Evolutionary conservation across 1,140 invertebrate genomes (phyloP).

Genomic region (silkworm (Bombyx mori)): DNA sequence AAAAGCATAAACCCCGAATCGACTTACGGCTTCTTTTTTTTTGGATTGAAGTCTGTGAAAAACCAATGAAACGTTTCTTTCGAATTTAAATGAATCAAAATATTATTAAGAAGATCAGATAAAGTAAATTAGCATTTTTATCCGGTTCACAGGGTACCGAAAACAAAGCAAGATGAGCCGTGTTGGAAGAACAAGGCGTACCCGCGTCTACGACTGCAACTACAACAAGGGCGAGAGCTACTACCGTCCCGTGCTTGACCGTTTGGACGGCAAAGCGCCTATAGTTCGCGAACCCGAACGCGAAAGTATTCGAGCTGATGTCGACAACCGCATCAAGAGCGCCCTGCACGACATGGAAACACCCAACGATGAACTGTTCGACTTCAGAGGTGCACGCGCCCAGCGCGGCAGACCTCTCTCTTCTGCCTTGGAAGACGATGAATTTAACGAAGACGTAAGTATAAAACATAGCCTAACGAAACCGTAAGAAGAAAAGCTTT

Average conservation of each 20-base stretch:
- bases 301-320: slow-evolving; percentile 43
- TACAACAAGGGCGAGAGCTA: slow-evolving; percentile 85
- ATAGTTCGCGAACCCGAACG: slow-evolving; percentile 59
- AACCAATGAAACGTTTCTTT: no score
- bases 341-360: slow-evolving; percentile 66
- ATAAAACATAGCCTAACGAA: neutral
- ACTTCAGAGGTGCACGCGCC: slow-evolving; percentile 61
- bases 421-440: slow-evolving; percentile 61
- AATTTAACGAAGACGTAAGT: slow-evolving; percentile 64
- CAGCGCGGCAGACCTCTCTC: slow-evolving; percentile 56
- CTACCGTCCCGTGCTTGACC: slow-evolving; percentile 81
- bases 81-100: no score
- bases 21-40: no score
- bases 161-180: slow-evolving; percentile 37
- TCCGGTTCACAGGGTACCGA: no score
- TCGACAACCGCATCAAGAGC: slow-evolving; percentile 66
- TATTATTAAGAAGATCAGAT: no score
- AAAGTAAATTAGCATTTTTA: no score
- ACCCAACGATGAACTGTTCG: slow-evolving; percentile 51
- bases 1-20: no score
- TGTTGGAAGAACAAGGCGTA: slow-evolving; percentile 75
- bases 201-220: slow-evolving; percentile 84
- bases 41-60: no score
- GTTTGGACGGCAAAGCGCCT: slow-evolving; percentile 79
- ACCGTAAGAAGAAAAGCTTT: no score